Conservation (phyloP, 1,140 invertebrate genomes). For the Lepidurus couesii region DNA sequence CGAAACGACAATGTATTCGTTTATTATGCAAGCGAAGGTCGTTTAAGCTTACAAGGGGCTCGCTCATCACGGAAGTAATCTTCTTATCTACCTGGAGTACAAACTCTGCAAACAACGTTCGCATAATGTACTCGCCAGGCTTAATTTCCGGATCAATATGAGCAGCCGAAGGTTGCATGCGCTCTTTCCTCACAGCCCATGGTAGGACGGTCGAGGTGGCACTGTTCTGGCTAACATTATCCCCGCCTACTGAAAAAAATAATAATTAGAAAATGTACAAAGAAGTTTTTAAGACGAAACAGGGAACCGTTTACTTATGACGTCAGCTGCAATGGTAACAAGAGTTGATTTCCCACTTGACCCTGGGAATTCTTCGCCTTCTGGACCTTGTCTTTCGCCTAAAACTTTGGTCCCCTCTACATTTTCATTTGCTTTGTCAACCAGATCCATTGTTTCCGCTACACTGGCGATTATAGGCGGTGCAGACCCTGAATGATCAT, state of each 20-base stretch:
- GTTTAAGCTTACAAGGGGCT: slow-evolving; percentile 61
- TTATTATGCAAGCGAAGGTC: slow-evolving; percentile 34
- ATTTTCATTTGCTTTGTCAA: slow-evolving; percentile 21
- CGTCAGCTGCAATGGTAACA: slow-evolving; percentile 11
- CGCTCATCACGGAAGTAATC: slow-evolving; percentile 88
- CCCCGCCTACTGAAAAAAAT: neutral
- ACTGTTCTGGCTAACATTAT: neutral
- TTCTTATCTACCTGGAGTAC: slow-evolving; percentile 87
- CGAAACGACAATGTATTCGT: slow-evolving; percentile 19
- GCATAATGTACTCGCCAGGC: slow-evolving; percentile 91
- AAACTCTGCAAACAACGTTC: slow-evolving; percentile 89
- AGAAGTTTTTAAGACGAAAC: neutral
- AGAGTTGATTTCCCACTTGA: neutral
- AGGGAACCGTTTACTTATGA: neutral
- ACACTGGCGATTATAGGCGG: neutral
- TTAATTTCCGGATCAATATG: slow-evolving; percentile 44
- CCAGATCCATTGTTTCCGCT: neutral
- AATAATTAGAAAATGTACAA: neutral
- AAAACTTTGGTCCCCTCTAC: neutral
- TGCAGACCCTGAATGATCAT: neutral
- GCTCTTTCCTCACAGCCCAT: slow-evolving; percentile 73
- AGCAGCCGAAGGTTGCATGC: slow-evolving; percentile 48
- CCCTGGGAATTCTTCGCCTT: slow-evolving; percentile 16
- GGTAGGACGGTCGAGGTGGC: slow-evolving; percentile 49
- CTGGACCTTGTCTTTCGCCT: slow-evolving; percentile 26